These are phyloP conservation scores for Euzophera pinguis DNA, from an alignment of 2,888 invertebrate genomes.

Conservation along the genomic window DNA sequence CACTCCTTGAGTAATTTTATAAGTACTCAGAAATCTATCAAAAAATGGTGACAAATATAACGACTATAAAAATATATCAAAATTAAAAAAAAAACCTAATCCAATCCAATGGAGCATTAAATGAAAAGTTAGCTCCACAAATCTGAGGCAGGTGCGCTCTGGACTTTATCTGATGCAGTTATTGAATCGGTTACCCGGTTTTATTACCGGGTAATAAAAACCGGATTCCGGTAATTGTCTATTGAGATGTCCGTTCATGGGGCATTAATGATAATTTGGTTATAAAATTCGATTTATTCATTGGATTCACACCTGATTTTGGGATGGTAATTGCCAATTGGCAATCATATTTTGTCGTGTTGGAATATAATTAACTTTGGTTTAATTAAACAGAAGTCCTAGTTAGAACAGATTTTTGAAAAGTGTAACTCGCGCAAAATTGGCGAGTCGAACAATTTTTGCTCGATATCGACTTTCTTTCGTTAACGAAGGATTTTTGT, in stretches of 20 bases:
- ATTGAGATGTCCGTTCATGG: conserved; percentile 30
- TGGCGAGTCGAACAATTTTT: too few relatives aligned
- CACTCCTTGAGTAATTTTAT: too few relatives aligned
- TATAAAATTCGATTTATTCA: conserved; percentile 13
- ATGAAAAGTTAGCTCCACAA: conserved; percentile 22
- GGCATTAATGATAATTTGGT: conserved; percentile 33
- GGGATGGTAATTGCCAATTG: neutral
- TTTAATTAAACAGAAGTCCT: neutral
- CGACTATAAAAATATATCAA: too few relatives aligned
- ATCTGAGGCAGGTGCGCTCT: conserved; percentile 39
- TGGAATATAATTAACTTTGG: conserved; percentile 4
- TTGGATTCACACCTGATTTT: conserved; percentile 3
- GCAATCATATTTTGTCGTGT: conserved; percentile 6
- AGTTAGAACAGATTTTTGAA: too few relatives aligned
- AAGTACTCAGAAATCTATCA: too few relatives aligned
- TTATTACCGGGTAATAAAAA: conserved; percentile 48
- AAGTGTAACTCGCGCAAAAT: too few relatives aligned
- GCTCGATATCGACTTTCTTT: too few relatives aligned
- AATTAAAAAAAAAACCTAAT: too few relatives aligned
- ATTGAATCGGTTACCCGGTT: conserved; percentile 55
- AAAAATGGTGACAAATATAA: too few relatives aligned
- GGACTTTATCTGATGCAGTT: conserved; percentile 57
- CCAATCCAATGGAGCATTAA: conserved; percentile 20
- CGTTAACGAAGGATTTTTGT: too few relatives aligned
- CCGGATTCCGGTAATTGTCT: conserved; percentile 14